These are phyloP conservation scores for Atethmia centrago DNA, from an alignment of 2,888 invertebrate genomes.

Conservation along the genomic window DNA sequence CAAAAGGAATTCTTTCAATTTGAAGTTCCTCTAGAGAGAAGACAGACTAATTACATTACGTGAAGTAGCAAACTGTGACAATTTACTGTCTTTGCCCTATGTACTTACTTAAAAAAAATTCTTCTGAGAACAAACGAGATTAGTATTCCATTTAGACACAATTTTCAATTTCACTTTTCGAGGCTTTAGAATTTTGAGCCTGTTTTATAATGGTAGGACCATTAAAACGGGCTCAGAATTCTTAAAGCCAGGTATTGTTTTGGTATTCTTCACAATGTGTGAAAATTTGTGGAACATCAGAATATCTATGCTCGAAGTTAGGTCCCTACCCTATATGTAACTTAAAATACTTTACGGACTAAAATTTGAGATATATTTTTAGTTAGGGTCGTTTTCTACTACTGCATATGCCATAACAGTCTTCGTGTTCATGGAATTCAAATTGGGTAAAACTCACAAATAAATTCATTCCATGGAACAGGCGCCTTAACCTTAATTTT, in stretches of 20 bases:
- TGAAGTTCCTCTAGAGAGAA: slow-evolving; percentile 52
- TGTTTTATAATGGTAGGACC: slow-evolving; percentile 1
- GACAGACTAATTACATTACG: slow-evolving; percentile 64
- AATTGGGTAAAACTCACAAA: slow-evolving; percentile 34
- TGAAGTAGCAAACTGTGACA: slow-evolving; percentile 63
- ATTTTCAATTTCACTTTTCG: slow-evolving; percentile 57
- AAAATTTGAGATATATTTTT: background rate
- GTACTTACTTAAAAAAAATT: slow-evolving; percentile 59
- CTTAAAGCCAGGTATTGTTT: background rate
- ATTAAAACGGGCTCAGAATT: background rate
- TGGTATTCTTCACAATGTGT: background rate
- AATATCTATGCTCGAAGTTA: background rate
- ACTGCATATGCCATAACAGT: background rate
- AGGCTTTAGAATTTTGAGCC: background rate
- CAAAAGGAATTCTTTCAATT: slow-evolving; percentile 51
- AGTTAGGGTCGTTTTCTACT: background rate
- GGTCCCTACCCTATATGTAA: background rate
- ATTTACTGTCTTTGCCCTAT: slow-evolving; percentile 55
- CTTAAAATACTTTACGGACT: background rate
- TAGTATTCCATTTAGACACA: slow-evolving; percentile 61
- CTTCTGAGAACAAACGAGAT: slow-evolving; percentile 57
- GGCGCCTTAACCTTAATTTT: slow-evolving; percentile 37
- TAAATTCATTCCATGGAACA: slow-evolving; percentile 24
- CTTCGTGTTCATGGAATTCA: slow-evolving; percentile 37
- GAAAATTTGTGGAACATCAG: background rate